A percentile compares a stretch with the other conserved stretches of the same genome.
These are phyloP conservation scores for Streptopelia turtur DNA, from an alignment of 2,797 vertebrate genomes.

Conservation along the genomic window DNA sequence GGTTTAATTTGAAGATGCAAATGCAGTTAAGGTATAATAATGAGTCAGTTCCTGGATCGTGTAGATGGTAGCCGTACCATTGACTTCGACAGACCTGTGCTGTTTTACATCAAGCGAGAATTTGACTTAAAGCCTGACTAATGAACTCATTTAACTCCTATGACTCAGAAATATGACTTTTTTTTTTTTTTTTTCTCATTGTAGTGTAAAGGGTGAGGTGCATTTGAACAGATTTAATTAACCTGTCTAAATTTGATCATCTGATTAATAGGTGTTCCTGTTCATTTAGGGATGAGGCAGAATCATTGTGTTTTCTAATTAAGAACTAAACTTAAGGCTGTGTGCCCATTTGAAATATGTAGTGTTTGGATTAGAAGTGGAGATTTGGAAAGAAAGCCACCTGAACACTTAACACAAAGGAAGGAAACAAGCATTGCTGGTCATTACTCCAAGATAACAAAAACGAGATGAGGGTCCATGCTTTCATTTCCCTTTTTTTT, in stretches of 20 bases:
- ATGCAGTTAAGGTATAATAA: not conserved
- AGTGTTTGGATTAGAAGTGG: not conserved
- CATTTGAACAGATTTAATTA: slow-evolving; percentile 50
- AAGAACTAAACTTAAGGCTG: slow-evolving; percentile 12
- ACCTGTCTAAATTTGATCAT: slow-evolving; percentile 29
- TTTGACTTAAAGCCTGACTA: slow-evolving; percentile 14
- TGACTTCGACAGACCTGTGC: not conserved
- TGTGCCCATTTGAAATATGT: not conserved
- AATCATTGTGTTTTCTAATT: slow-evolving; percentile 41
- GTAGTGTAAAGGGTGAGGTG: not conserved
- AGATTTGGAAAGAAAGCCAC: not conserved
- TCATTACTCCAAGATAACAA: not conserved
- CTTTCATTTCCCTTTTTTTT: not conserved
- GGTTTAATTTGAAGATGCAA: not conserved
- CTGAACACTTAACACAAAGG: not conserved
- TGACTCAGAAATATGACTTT: not conserved
- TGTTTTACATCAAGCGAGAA: not conserved
- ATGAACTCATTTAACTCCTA: slow-evolving; percentile 16
- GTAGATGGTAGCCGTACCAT: not conserved
- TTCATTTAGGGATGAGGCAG: slow-evolving; percentile 21
- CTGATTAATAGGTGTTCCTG: slow-evolving; percentile 27
- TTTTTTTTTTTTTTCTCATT: not conserved
- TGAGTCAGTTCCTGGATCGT: not conserved
- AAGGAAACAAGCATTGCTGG: not conserved
- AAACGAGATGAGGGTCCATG: not conserved